A percentile compares a stretch with the other conserved stretches of the same genome.
Evolutionary conservation across 1,140 invertebrate species (phyloP).

Genomic region (Lysiphlebus fabarum): DNA sequence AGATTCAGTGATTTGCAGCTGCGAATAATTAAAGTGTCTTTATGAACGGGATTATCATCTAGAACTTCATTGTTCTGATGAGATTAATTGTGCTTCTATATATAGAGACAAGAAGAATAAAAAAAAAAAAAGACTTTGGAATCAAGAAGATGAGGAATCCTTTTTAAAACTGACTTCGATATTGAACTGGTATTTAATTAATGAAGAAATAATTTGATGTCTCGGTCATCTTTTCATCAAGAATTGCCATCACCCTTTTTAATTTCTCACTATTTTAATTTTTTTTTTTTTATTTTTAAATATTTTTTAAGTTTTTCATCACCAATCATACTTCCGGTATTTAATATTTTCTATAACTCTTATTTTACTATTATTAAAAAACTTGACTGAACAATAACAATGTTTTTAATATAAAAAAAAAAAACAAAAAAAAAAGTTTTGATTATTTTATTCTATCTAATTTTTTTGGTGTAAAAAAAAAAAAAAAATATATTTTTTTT

Average conservation of each 20-base stretch:
- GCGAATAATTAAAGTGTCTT: constrained; percentile 20
- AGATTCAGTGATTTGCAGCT: constrained; percentile 14
- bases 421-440: too few species aligned
- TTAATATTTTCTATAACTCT: too few species aligned
- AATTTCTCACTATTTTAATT: background rate
- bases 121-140: constrained; percentile 11
- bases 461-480: too few species aligned
- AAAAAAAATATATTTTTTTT: background rate
- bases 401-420: too few species aligned
- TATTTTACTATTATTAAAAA: too few species aligned
- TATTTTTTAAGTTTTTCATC: background rate
- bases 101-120: constrained; percentile 16
- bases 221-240: constrained; percentile 12
- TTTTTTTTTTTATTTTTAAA: constrained; percentile 22
- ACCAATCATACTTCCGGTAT: too few species aligned
- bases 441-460: too few species aligned
- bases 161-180: constrained; percentile 14
- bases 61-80: constrained; percentile 13
- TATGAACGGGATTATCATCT: constrained; percentile 15
- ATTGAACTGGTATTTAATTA: constrained; percentile 38
- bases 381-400: too few species aligned
- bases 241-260: background rate
- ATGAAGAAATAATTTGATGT: constrained; percentile 38
- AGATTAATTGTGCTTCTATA: constrained; percentile 34
- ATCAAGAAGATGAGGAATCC: constrained; percentile 21